Conservation (phyloP, 2,888 invertebrate genomes). For the Magallana nippona region DNA sequence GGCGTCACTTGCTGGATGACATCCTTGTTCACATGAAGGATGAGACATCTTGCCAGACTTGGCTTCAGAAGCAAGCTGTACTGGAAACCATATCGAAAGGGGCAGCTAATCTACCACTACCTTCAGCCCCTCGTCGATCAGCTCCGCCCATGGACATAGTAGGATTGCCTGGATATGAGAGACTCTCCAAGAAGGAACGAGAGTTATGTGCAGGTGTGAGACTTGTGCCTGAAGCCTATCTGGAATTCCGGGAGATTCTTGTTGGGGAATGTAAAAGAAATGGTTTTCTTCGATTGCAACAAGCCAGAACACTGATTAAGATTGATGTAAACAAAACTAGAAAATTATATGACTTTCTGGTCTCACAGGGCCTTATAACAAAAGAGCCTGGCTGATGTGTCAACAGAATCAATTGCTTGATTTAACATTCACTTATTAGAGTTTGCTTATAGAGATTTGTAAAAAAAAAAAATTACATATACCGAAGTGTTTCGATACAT, state of each 20-base stretch:
- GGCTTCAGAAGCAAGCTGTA: constrained; percentile 74
- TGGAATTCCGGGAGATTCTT: constrained; percentile 88
- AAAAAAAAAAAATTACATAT: too few relatives aligned
- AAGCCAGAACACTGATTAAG: constrained; percentile 91
- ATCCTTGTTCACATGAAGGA: constrained; percentile 75
- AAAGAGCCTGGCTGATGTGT: constrained; percentile 58
- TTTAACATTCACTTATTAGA: too few relatives aligned
- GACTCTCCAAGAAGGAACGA: constrained; percentile 86
- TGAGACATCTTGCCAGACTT: constrained; percentile 74
- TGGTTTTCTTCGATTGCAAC: constrained; percentile 86
- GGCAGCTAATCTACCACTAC: constrained; percentile 52
- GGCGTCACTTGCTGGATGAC: constrained; percentile 73
- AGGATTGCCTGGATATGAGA: constrained; percentile 89
- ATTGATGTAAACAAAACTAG: constrained; percentile 95
- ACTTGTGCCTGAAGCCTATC: constrained; percentile 88
- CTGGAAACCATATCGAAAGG: constrained; percentile 66
- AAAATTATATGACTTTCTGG: constrained; percentile 87
- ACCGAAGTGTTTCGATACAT: too few relatives aligned
- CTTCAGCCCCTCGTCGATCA: constrained; percentile 70
- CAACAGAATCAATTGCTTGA: too few relatives aligned
- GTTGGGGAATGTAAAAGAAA: constrained; percentile 89
- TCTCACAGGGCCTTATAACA: constrained; percentile 77
- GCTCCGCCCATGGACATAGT: constrained; percentile 85
- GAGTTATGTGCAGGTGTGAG: constrained; percentile 88
- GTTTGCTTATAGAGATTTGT: too few relatives aligned